These are phyloP conservation scores for Drosophila melanosoma DNA, from an alignment of 2,888 invertebrate species.

Conservation along the genomic window DNA sequence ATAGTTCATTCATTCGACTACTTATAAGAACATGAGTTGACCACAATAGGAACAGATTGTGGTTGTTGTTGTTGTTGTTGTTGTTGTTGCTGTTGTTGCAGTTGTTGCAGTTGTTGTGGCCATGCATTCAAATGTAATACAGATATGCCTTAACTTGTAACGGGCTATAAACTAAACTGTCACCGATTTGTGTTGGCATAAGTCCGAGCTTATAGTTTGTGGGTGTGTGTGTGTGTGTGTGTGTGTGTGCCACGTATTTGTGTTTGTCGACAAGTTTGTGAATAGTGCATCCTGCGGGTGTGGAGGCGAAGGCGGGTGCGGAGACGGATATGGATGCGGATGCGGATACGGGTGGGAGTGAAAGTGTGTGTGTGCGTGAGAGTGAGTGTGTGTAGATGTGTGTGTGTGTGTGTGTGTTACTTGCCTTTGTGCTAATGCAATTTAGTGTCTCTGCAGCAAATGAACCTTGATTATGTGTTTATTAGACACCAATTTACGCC, in stretches of 20 bases:
- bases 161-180: constrained; percentile 70
- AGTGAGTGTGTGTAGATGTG: constrained; percentile 9
- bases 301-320: background rate
- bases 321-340: background rate
- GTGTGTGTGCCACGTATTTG: constrained; percentile 12
- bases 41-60: constrained; percentile 31
- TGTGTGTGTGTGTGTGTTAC: constrained; percentile 1
- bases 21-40: constrained; percentile 31
- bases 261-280: constrained; percentile 62
- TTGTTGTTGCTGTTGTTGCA: constrained; percentile 17
- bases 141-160: constrained; percentile 54
- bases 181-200: constrained; percentile 41
- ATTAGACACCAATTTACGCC: constrained; percentile 65
- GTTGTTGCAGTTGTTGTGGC: constrained; percentile 16
- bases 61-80: constrained; percentile 14
- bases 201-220: background rate
- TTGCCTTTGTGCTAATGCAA: constrained; percentile 64
- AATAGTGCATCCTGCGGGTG: constrained; percentile 11
- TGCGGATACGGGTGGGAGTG: constrained; percentile 8
- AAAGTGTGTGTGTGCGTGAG: constrained; percentile 2
- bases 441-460: constrained; percentile 61
- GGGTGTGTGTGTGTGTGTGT: background rate
- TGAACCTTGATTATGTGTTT: constrained; percentile 75
- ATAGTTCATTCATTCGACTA: constrained; percentile 9
- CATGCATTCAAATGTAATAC: constrained; percentile 51